Percentiles rank a stretch among this genome's conserved stretches.
phyloP scores from a whole-genome alignment of 2,113 vertebrate species.

The Gymnogyps californianus region DNA sequence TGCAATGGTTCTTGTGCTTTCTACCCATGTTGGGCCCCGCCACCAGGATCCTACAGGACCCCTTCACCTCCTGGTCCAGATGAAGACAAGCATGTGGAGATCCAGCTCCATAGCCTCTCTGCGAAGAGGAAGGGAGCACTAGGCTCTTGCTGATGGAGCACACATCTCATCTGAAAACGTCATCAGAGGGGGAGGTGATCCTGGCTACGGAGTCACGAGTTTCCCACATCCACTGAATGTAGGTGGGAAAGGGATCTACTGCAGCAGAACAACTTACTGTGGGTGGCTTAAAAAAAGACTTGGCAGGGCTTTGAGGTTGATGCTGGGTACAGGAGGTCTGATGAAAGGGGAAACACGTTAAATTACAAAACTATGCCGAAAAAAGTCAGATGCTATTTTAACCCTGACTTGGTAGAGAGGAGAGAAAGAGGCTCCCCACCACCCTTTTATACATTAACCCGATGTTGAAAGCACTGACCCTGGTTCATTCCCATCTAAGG shows the following conservation, averaged over 20 bases:
- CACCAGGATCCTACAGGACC: neutral
- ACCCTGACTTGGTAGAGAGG: neutral
- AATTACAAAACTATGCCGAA: neutral
- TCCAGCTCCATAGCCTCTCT: neutral
- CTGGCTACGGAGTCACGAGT: neutral
- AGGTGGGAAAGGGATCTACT: neutral
- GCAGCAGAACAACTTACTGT: neutral
- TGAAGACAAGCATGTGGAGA: neutral
- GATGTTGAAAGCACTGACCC: neutral
- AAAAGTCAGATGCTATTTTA: neutral
- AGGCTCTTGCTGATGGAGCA: neutral
- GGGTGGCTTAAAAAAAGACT: neutral
- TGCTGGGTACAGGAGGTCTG: neutral
- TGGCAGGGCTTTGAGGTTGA: neutral
- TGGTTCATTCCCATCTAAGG: neutral
- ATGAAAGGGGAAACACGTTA: neutral
- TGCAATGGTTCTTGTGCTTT: neutral
- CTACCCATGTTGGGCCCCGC: neutral
- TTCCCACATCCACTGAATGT: neutral
- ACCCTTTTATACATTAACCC: neutral
- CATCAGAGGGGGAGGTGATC: neutral
- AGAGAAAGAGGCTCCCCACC: neutral
- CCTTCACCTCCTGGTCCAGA: neutral
- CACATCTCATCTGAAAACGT: neutral
- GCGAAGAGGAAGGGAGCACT: neutral